Conservation (phyloP, 1,140 invertebrate genomes). For the Philaenus spumarius region DNA sequence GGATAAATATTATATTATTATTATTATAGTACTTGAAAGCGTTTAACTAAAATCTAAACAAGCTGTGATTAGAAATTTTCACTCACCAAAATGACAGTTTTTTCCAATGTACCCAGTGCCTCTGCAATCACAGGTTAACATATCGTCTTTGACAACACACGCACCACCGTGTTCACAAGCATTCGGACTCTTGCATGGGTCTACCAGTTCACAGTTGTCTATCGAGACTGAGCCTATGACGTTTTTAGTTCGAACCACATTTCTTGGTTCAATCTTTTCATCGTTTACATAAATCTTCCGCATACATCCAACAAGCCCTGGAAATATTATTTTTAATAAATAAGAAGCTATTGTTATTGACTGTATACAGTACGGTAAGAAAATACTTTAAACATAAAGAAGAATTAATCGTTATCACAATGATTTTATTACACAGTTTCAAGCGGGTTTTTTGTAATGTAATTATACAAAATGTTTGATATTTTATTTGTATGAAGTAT, state of each 20-base stretch:
- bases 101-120: conserved; percentile 80
- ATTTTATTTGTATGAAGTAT: too few relatives aligned
- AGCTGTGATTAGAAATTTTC: too few relatives aligned
- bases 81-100: conserved; percentile 83
- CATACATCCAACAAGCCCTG: conserved; percentile 85
- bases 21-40: too few relatives aligned
- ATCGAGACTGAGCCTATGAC: conserved; percentile 80
- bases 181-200: conserved; percentile 80
- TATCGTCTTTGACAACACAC: conserved; percentile 81
- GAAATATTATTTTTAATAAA: conserved; percentile 38
- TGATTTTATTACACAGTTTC: too few relatives aligned
- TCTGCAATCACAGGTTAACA: conserved; percentile 80
- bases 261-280: conserved; percentile 61
- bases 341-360: too few relatives aligned
- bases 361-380: too few relatives aligned
- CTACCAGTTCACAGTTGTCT: conserved; percentile 85
- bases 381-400: neutral
- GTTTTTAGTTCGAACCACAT: conserved; percentile 70
- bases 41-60: too few relatives aligned
- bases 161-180: conserved; percentile 87
- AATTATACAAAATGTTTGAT: too few relatives aligned
- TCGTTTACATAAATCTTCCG: conserved; percentile 79
- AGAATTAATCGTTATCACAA: neutral
- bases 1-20: too few relatives aligned
- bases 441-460: too few relatives aligned